A percentile compares a stretch with the other conserved stretches of the same genome.
Evolutionary conservation across 2,888 invertebrate species (phyloP).

Genomic region (Cataglyphis livida): DNA sequence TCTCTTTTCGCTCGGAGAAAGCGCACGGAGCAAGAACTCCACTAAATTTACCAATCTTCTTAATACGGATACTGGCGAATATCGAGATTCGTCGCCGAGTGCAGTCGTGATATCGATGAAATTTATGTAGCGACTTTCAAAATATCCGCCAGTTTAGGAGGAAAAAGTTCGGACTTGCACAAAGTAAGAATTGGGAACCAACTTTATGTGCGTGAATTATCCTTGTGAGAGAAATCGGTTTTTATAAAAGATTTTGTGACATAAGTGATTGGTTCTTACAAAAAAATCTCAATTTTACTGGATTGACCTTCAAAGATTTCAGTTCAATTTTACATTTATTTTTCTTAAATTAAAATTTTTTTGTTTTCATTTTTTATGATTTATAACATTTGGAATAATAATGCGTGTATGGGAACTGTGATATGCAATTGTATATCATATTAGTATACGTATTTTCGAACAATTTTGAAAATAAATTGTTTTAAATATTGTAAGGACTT

Average conservation of each 20-base stretch:
- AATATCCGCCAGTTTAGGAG: slow-evolving; percentile 20
- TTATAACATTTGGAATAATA: not conserved
- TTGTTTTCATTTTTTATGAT: slow-evolving; percentile 1
- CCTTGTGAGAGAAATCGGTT: not conserved
- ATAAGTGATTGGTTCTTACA: not conserved
- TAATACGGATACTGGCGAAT: slow-evolving; percentile 39
- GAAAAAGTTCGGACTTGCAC: slow-evolving; percentile 9
- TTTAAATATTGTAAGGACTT: not conserved
- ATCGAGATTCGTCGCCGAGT: slow-evolving; percentile 56
- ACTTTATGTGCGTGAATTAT: not conserved
- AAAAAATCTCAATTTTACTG: not conserved
- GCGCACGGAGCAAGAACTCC: not conserved
- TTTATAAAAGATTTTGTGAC: not conserved
- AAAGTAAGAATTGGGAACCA: not conserved
- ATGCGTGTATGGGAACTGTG: not conserved
- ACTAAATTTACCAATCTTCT: slow-evolving; percentile 18
- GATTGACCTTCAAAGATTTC: not conserved
- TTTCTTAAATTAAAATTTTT: not conserved
- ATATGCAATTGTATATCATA: not conserved
- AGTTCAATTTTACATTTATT: not conserved
- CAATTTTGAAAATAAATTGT: not conserved
- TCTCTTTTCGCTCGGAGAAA: slow-evolving; percentile 10
- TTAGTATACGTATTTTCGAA: not conserved
- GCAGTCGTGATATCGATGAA: slow-evolving; percentile 46
- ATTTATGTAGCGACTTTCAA: slow-evolving; percentile 51